A percentile compares a stretch with the other conserved stretches of the same genome.
Conservation (phyloP, 2,888 invertebrate genomes). For the Cenopis cana region DNA sequence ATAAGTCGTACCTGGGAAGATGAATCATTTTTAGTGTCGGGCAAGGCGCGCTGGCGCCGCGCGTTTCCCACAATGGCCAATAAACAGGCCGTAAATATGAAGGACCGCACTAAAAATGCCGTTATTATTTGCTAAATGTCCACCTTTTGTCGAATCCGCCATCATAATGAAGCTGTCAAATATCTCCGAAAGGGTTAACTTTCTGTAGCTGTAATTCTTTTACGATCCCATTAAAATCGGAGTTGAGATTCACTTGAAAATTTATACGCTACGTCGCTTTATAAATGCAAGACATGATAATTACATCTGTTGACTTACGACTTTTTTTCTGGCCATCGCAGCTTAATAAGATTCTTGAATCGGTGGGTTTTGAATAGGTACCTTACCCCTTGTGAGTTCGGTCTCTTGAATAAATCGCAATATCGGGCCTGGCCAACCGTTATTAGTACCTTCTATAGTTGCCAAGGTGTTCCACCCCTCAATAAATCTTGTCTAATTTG, state of each 20-base stretch:
- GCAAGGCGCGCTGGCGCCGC: constrained; percentile 63
- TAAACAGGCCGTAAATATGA: constrained; percentile 83
- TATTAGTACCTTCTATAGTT: constrained; percentile 83
- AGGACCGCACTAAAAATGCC: constrained; percentile 78
- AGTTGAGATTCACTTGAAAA: constrained; percentile 44
- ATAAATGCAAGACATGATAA: constrained; percentile 62
- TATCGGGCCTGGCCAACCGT: constrained; percentile 80
- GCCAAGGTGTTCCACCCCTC: constrained; percentile 84
- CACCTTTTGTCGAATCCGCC: constrained; percentile 75
- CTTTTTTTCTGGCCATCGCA: constrained; percentile 47
- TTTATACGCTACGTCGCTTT: constrained; percentile 53
- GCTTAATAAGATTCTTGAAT: constrained; percentile 40
- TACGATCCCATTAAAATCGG: constrained; percentile 51
- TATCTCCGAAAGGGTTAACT: constrained; percentile 62
- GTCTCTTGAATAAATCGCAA: constrained; percentile 77
- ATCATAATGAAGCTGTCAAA: constrained; percentile 73
- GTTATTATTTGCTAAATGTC: constrained; percentile 79
- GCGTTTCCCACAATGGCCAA: constrained; percentile 75
- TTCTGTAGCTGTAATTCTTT: constrained; percentile 47
- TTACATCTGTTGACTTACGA: constrained; percentile 61
- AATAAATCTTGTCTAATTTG: constrained; percentile 85
- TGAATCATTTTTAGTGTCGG: constrained; percentile 78
- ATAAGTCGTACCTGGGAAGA: constrained; percentile 60
- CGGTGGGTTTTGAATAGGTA: constrained; percentile 50
- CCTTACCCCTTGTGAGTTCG: constrained; percentile 53